These are phyloP conservation scores for Tachina fera DNA, from an alignment of 2,888 invertebrate species.

Conservation along the genomic window DNA sequence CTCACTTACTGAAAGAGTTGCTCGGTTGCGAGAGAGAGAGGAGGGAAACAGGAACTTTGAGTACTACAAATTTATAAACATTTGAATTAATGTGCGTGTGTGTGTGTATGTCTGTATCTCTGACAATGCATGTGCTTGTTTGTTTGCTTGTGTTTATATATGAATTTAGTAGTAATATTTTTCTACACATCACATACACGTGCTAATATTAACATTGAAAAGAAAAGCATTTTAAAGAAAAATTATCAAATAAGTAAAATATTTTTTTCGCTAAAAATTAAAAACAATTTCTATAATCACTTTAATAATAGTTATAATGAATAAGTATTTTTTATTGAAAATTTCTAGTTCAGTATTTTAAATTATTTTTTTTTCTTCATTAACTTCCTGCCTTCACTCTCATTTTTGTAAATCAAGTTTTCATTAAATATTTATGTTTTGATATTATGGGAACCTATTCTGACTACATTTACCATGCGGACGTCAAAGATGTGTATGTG, in stretches of 20 bases:
- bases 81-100: not conserved
- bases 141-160: not conserved
- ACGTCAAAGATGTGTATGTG: no score
- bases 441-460: no score
- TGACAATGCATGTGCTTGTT: not conserved
- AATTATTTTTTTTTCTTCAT: no score
- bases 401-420: no score
- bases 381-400: no score
- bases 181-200: conserved; percentile 55
- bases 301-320: no score
- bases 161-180: conserved; percentile 37
- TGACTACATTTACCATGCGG: no score
- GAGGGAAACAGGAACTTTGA: conserved; percentile 8
- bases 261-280: not conserved
- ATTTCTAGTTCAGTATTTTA: no score
- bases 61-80: not conserved
- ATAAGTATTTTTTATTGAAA: no score
- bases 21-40: not conserved
- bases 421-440: no score
- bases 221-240: not conserved
- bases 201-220: conserved; percentile 46
- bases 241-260: not conserved
- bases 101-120: not conserved
- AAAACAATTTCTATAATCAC: no score
- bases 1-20: not conserved